Percentiles rank a stretch among this genome's conserved stretches.
phyloP scores from a whole-genome alignment of 2,888 invertebrate genomes.

The Dynastes grantii region DNA sequence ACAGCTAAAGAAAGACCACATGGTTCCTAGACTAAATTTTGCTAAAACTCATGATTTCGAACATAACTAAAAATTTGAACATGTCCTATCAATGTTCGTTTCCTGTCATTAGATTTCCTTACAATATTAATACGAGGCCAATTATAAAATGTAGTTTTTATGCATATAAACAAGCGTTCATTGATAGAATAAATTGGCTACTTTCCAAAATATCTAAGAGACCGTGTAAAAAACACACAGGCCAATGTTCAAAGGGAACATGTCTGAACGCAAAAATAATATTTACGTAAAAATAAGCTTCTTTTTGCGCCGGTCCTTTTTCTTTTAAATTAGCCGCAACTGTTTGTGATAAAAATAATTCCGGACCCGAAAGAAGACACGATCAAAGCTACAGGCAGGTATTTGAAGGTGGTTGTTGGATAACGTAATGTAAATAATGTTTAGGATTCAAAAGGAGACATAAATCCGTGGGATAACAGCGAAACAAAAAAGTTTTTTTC shows the following conservation, averaged over 20 bases:
- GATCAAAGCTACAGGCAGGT: slow-evolving; percentile 38
- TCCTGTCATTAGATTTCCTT: slow-evolving; percentile 14
- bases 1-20: too few species aligned
- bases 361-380: slow-evolving; percentile 19
- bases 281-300: slow-evolving; percentile 48
- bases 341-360: slow-evolving; percentile 46
- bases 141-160: slow-evolving; percentile 45
- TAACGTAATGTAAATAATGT: slow-evolving; percentile 41
- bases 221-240: slow-evolving; percentile 41
- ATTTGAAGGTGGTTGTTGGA: slow-evolving; percentile 45
- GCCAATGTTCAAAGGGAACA: slow-evolving; percentile 48
- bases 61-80: background rate
- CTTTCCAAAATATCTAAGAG: slow-evolving; percentile 48
- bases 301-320: slow-evolving; percentile 38
- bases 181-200: slow-evolving; percentile 48
- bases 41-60: background rate
- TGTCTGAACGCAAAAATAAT: slow-evolving; percentile 47
- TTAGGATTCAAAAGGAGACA: slow-evolving; percentile 37
- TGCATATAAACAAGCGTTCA: slow-evolving; percentile 49
- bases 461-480: slow-evolving; percentile 40
- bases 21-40: too few species aligned
- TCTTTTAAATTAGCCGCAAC: slow-evolving; percentile 45
- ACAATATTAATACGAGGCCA: slow-evolving; percentile 19
- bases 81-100: background rate
- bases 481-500: slow-evolving; percentile 30